phyloP scores from a whole-genome alignment of 2,888 invertebrate genomes.

The Dynastes grantii region DNA sequence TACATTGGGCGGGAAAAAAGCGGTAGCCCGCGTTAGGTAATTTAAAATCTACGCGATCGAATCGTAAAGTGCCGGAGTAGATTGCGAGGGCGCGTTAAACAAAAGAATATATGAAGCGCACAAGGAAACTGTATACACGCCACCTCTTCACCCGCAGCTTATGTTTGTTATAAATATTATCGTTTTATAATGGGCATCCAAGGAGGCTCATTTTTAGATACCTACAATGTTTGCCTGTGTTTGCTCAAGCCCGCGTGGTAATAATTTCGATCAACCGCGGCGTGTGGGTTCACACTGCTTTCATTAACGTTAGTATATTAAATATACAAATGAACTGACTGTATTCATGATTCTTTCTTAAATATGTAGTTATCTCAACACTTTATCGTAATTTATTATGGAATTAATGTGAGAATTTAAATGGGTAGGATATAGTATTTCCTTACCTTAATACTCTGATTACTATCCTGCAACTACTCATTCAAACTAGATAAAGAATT shows the following conservation, averaged over 20 bases:
- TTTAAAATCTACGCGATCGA: slow-evolving; percentile 28
- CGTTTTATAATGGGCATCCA: slow-evolving; percentile 7
- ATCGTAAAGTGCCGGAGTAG: neutral
- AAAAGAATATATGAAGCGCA: slow-evolving; percentile 16
- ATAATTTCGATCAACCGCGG: slow-evolving; percentile 5
- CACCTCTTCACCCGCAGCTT: neutral
- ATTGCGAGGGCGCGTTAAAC: neutral
- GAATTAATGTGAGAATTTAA: neutral
- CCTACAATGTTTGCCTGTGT: slow-evolving; percentile 4
- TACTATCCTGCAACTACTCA: too few species aligned
- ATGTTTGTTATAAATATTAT: slow-evolving; percentile 22
- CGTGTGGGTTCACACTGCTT: slow-evolving; percentile 12
- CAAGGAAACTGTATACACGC: neutral
- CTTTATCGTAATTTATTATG: neutral
- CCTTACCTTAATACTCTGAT: neutral
- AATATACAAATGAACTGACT: slow-evolving; percentile 12
- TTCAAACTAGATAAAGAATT: too few species aligned
- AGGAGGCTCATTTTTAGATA: slow-evolving; percentile 15
- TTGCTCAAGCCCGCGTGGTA: neutral
- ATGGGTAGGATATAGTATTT: neutral
- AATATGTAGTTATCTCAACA: neutral
- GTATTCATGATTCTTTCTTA: neutral
- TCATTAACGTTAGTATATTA: slow-evolving; percentile 10
- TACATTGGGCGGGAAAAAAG: slow-evolving; percentile 10
- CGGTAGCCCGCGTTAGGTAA: neutral